A percentile compares a stretch with the other conserved stretches of the same genome.
phyloP scores from a whole-genome alignment of 1,140 invertebrate species.

The Atta texana region DNA sequence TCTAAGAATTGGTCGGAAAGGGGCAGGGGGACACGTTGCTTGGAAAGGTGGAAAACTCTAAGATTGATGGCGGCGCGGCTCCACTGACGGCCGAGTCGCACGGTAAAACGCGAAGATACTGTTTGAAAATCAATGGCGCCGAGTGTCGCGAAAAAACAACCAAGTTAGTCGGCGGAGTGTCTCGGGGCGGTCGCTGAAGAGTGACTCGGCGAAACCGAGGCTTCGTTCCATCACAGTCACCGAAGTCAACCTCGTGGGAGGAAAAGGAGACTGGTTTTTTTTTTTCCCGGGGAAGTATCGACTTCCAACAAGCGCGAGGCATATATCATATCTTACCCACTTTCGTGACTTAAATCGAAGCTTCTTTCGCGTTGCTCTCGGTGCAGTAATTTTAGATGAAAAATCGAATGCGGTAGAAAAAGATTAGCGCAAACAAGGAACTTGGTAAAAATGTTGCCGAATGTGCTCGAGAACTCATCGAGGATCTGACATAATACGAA shows the following conservation, averaged over 20 bases:
- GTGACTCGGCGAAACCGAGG: conserved; percentile 57
- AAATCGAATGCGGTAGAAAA: conserved; percentile 29
- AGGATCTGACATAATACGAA: not conserved
- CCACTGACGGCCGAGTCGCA: conserved; percentile 51
- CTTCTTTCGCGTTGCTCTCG: conserved; percentile 24
- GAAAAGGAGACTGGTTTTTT: conserved; percentile 3
- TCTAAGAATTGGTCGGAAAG: not conserved
- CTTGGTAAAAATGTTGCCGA: conserved; percentile 18
- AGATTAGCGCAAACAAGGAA: conserved; percentile 42
- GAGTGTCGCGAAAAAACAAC: conserved; percentile 59
- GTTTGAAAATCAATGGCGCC: conserved; percentile 67
- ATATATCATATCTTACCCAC: conserved; percentile 59
- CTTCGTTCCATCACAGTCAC: conserved; percentile 58
- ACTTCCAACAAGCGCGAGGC: conserved; percentile 39
- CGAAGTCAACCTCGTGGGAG: conserved; percentile 44
- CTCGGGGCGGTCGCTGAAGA: conserved; percentile 42
- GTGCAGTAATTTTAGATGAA: conserved; percentile 40
- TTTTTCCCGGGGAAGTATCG: conserved; percentile 10
- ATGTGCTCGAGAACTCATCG: conserved; percentile 14
- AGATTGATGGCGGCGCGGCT: conserved; percentile 63
- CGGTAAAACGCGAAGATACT: conserved; percentile 51
- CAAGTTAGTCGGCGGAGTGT: conserved; percentile 50
- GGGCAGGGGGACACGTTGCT: conserved; percentile 38
- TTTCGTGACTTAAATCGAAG: conserved; percentile 41
- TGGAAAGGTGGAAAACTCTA: conserved; percentile 66